phyloP scores from a whole-genome alignment of 2,113 vertebrate species.

The Glareola pratincola region DNA sequence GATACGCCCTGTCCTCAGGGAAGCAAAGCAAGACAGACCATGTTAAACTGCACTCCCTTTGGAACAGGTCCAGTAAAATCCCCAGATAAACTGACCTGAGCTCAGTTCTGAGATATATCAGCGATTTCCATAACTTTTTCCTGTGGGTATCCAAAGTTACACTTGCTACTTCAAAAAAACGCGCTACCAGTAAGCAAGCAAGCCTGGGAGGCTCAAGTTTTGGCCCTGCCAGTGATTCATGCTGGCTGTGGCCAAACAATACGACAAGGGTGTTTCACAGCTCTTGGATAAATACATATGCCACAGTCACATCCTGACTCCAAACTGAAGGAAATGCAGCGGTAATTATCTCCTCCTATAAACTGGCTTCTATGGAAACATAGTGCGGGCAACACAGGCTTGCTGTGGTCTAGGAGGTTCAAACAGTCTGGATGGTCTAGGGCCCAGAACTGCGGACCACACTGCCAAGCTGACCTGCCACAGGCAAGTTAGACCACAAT shows the following conservation, averaged over 20 bases:
- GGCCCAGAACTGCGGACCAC: neutral
- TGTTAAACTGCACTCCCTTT: neutral
- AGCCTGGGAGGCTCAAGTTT: neutral
- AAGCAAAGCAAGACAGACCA: neutral
- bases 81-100: neutral
- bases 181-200: neutral
- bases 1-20: neutral
- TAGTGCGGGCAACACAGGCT: neutral
- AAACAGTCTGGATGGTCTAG: neutral
- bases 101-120: neutral
- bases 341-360: constrained; percentile 6
- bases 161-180: neutral
- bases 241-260: neutral
- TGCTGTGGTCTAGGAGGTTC: constrained; percentile 5
- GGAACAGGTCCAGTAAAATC: neutral
- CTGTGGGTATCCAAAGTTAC: neutral
- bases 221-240: neutral
- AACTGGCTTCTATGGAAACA: neutral
- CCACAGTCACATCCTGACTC: constrained; percentile 13
- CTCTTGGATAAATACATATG: neutral
- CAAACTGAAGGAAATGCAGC: neutral
- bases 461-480: neutral
- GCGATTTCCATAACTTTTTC: neutral
- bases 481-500: neutral
- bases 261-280: neutral